A percentile compares a stretch with the other conserved stretches of the same genome.
These are phyloP conservation scores for Catharus bicknelli DNA, from an alignment of 2,113 vertebrate genomes.

Conservation along the genomic window DNA sequence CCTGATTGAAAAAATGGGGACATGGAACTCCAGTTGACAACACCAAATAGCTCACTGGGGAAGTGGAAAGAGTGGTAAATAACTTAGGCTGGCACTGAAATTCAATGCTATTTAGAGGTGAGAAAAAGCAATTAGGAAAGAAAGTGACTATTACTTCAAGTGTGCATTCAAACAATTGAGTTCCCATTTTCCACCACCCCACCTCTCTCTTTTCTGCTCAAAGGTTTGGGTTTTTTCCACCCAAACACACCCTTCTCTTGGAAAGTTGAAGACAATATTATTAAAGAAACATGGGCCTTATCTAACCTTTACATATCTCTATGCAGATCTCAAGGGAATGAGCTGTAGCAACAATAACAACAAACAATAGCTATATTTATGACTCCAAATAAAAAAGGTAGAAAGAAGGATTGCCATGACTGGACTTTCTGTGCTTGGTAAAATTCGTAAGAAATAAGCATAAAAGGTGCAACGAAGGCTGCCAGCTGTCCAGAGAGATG, in stretches of 20 bases:
- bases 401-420: neutral
- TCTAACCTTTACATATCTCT: neutral
- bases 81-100: neutral
- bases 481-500: neutral
- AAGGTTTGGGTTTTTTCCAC: neutral
- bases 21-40: neutral
- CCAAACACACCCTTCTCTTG: neutral
- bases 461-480: neutral
- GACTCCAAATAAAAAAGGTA: neutral
- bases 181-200: neutral
- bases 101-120: neutral
- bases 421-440: neutral
- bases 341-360: neutral
- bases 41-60: accelerated
- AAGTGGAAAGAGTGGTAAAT: neutral
- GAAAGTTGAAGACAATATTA: neutral
- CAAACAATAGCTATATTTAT: neutral
- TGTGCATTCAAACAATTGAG: neutral
- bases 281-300: neutral
- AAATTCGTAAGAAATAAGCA: neutral
- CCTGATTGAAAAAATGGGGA: neutral
- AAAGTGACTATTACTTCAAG: neutral
- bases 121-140: neutral
- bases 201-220: neutral
- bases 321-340: neutral